Conservation (phyloP, 1,140 invertebrate genomes). For the Maniola jurtina region DNA sequence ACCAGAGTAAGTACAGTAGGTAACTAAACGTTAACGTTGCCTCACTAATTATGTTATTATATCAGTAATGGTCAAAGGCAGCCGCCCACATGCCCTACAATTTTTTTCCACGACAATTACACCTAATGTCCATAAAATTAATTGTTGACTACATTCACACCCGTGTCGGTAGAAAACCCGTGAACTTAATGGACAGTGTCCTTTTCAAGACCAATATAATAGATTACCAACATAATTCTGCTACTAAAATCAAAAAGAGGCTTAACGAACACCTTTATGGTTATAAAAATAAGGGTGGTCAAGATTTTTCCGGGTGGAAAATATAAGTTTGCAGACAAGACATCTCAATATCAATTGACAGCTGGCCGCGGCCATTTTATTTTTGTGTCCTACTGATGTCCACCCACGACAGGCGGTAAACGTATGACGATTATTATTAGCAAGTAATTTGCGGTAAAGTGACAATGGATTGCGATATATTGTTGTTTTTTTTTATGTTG, state of each 20-base stretch:
- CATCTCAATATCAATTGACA: conserved; percentile 65
- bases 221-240: conserved; percentile 18
- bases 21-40: not conserved
- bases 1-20: too few relatives aligned
- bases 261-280: conserved; percentile 32
- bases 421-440: conserved; percentile 44
- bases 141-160: conserved; percentile 62
- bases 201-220: conserved; percentile 34
- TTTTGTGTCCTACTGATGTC: conserved; percentile 52
- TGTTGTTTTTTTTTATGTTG: conserved; percentile 1
- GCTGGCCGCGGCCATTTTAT: conserved; percentile 61
- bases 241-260: conserved; percentile 7
- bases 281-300: conserved; percentile 3
- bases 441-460: conserved; percentile 37
- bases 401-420: conserved; percentile 48
- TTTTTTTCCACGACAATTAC: conserved; percentile 65
- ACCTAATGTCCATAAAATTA: conserved; percentile 63
- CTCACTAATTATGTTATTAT: not conserved
- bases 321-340: conserved; percentile 41
- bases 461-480: conserved; percentile 8
- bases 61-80: conserved; percentile 8
- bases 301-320: not conserved
- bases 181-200: conserved; percentile 52
- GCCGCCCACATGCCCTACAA: conserved; percentile 44
- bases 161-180: conserved; percentile 44